A percentile compares a stretch with the other conserved stretches of the same genome.
Evolutionary conservation across 2,888 invertebrate species (phyloP).

Genomic region (Drosophila borborema): DNA sequence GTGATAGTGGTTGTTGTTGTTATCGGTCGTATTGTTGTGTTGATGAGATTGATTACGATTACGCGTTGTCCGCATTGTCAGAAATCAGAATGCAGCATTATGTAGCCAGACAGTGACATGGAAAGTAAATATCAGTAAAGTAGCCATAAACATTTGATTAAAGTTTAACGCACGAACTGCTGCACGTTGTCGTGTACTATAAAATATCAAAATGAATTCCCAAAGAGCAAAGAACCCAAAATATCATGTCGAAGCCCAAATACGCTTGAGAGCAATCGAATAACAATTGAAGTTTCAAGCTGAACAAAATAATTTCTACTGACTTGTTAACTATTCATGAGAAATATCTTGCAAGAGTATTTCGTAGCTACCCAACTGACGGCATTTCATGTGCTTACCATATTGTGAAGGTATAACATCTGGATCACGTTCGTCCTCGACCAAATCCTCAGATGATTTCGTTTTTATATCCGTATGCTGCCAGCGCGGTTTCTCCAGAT

Average conservation of each 20-base stretch:
- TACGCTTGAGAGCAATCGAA: neutral
- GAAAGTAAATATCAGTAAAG: conserved; percentile 64
- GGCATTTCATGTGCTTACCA: conserved; percentile 85
- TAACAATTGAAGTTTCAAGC: too few relatives aligned
- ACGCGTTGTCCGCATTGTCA: conserved; percentile 27
- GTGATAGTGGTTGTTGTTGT: conserved; percentile 27
- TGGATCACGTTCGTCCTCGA: conserved; percentile 87
- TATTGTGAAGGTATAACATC: conserved; percentile 92
- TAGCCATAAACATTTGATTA: conserved; percentile 71
- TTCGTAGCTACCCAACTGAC: neutral
- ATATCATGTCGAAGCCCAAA: neutral
- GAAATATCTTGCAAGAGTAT: neutral
- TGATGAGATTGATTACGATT: conserved; percentile 79
- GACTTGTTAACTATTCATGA: neutral
- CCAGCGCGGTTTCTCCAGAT: conserved; percentile 85
- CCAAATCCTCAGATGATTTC: conserved; percentile 84
- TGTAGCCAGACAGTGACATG: conserved; percentile 52
- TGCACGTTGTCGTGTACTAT: conserved; percentile 45
- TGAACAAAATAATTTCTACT: neutral
- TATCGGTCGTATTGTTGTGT: conserved; percentile 64
- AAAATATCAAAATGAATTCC: conserved; percentile 23
- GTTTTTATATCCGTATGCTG: conserved; percentile 86
- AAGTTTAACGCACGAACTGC: conserved; percentile 50
- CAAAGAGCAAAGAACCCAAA: neutral
- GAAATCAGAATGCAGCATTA: conserved; percentile 20